These are phyloP conservation scores for Planococcus citri DNA, from an alignment of 1,140 invertebrate species.

Conservation along the genomic window DNA sequence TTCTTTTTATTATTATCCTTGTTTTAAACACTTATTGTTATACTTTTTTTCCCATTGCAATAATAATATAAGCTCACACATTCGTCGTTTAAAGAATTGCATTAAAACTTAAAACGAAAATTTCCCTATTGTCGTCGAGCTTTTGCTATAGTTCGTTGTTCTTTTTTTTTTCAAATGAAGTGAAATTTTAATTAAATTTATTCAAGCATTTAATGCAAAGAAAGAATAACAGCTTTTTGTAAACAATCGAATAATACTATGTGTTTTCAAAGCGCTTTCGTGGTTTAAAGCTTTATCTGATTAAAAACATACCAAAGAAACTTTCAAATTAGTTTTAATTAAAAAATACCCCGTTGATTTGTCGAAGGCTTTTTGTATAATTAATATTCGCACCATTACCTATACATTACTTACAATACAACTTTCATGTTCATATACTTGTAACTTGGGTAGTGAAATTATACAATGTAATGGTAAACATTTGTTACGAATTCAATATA, in stretches of 20 bases:
- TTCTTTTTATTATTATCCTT: too few species aligned
- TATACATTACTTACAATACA: too few species aligned
- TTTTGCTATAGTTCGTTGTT: not conserved
- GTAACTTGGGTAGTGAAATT: too few species aligned
- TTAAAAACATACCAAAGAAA: not conserved
- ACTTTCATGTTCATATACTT: too few species aligned
- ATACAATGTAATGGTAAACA: too few species aligned
- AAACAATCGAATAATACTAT: not conserved
- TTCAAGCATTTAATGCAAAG: not conserved
- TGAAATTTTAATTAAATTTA: slow-evolving; percentile 3
- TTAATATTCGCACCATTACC: not conserved
- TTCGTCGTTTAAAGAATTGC: too few species aligned
- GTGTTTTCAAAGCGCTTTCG: not conserved
- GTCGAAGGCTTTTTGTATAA: not conserved
- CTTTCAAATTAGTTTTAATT: slow-evolving; percentile 4
- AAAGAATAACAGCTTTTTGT: not conserved
- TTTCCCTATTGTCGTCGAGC: too few species aligned
- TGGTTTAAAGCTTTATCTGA: not conserved
- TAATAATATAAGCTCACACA: too few species aligned
- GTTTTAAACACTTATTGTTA: too few species aligned
- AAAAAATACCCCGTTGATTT: not conserved
- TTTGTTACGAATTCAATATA: too few species aligned
- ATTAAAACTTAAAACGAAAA: too few species aligned
- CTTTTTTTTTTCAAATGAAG: not conserved
- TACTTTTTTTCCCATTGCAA: too few species aligned